phyloP scores from a whole-genome alignment of 2,888 invertebrate genomes.

The Andrena chrysosceles region DNA sequence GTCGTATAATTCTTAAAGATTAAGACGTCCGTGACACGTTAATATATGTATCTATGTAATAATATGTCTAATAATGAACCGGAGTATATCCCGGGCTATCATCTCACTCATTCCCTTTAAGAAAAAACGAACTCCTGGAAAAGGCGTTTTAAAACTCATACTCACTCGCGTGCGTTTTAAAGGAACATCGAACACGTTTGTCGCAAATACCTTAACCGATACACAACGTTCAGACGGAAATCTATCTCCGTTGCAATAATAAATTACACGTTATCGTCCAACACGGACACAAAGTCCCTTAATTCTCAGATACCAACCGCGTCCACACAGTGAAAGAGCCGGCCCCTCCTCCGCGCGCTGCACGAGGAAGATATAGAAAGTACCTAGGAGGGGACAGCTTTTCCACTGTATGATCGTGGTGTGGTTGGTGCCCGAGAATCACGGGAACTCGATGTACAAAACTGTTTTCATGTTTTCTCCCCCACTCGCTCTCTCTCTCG shows the following conservation, averaged over 20 bases:
- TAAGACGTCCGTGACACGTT: constrained; percentile 60
- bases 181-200: constrained; percentile 79
- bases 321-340: too few species aligned
- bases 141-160: constrained; percentile 64
- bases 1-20: constrained; percentile 71
- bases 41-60: constrained; percentile 19
- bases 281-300: constrained; percentile 26
- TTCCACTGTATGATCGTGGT: too few species aligned
- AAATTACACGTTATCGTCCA: constrained; percentile 78
- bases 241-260: constrained; percentile 75
- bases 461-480: constrained; percentile 63
- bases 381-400: too few species aligned
- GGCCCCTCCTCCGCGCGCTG: too few species aligned
- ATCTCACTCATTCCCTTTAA: constrained; percentile 53
- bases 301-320: too few species aligned
- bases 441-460: constrained; percentile 59
- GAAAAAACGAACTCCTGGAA: constrained; percentile 50
- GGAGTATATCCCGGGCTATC: constrained; percentile 36
- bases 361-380: too few species aligned
- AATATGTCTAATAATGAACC: constrained; percentile 32
- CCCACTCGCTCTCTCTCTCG: constrained; percentile 29
- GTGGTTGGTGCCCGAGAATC: too few species aligned
- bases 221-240: constrained; percentile 58
- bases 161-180: constrained; percentile 70
- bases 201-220: constrained; percentile 62